Conservation (phyloP, 2,888 invertebrate genomes). For the Pachymerium ferrugineum region DNA sequence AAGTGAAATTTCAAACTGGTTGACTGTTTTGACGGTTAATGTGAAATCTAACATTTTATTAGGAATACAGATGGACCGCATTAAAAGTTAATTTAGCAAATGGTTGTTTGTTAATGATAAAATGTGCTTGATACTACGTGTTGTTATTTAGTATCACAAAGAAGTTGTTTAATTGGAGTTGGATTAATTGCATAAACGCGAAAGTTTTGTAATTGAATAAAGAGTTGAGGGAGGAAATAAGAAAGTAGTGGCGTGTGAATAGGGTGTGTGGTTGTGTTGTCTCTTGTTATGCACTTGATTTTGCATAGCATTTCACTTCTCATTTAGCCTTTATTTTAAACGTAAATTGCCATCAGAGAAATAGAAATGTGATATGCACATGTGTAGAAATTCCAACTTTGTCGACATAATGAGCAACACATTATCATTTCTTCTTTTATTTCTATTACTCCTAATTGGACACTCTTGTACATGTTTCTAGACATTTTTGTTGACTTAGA, state of each 20-base stretch:
- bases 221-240: neutral
- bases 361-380: slow-evolving; percentile 15
- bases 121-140: no score
- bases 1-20: no score
- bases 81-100: no score
- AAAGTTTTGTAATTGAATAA: slow-evolving; percentile 17
- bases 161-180: no score
- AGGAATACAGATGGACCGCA: no score
- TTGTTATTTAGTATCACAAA: no score
- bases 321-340: slow-evolving; percentile 11
- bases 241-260: neutral
- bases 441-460: slow-evolving; percentile 21
- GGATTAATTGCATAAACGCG: neutral
- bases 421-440: slow-evolving; percentile 21
- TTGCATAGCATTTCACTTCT: slow-evolving; percentile 3
- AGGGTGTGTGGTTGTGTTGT: neutral
- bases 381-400: slow-evolving; percentile 6
- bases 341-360: neutral
- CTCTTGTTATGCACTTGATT: neutral
- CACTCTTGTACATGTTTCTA: neutral
- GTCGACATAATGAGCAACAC: slow-evolving; percentile 13
- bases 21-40: no score
- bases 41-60: no score
- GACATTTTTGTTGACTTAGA: slow-evolving; percentile 1
- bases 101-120: no score